These are phyloP conservation scores for Liasis olivaceus DNA, from an alignment of 2,797 vertebrate genomes.

Conservation along the genomic window DNA sequence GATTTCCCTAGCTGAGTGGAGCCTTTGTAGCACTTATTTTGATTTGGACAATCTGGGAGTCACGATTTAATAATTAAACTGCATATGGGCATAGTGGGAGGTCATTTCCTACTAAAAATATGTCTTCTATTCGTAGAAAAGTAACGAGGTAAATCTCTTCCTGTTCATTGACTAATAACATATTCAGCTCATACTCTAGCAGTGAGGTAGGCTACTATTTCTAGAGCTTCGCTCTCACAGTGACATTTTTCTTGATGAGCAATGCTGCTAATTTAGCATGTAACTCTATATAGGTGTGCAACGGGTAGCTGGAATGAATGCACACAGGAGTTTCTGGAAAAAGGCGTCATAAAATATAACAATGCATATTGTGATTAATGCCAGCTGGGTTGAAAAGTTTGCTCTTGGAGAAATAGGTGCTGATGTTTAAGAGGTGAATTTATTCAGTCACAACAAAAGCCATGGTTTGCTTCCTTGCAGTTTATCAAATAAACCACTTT, in stretches of 20 bases:
- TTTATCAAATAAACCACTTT: neutral
- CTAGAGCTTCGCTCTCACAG: conserved; percentile 38
- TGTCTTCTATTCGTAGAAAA: conserved; percentile 4
- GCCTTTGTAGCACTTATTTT: neutral
- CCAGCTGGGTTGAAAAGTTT: conserved; percentile 5
- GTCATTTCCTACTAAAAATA: conserved; percentile 32
- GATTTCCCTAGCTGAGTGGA: neutral
- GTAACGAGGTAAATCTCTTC: conserved; percentile 19
- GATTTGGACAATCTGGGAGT: conserved; percentile 31
- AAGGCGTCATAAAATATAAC: conserved; percentile 63
- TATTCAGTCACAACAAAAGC: neutral
- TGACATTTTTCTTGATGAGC: conserved; percentile 60
- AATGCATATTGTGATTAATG: conserved; percentile 45
- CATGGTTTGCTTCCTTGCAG: neutral
- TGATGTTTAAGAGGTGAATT: neutral
- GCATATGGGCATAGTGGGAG: conserved; percentile 34
- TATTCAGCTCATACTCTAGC: conserved; percentile 56
- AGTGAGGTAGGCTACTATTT: conserved; percentile 64
- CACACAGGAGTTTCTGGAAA: conserved; percentile 40
- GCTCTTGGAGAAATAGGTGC: neutral
- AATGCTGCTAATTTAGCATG: conserved; percentile 66
- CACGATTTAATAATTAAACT: conserved; percentile 62
- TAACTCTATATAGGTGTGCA: conserved; percentile 45
- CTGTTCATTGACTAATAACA: conserved; percentile 49
- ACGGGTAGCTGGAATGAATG: conserved; percentile 44